Base-by-base conservation (phyloP, 2,797 vertebrate genomes). In the Chelidonichthys spinosus region DNA sequence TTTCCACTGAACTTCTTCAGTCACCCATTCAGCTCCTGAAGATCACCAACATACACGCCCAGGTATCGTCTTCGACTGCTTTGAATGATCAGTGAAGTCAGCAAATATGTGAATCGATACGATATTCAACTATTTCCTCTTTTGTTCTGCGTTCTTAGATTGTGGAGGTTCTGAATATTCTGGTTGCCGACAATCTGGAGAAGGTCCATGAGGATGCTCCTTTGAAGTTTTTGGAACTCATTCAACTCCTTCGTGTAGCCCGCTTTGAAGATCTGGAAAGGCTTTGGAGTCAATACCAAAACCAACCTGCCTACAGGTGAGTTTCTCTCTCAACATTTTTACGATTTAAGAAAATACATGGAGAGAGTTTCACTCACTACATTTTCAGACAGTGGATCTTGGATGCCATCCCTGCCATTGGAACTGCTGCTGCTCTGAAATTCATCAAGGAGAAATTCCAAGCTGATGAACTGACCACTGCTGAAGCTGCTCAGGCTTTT, bases 391-490 rank as follows among this genome's bases (percentile, higher is more conserved):
- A 88, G 6, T 95, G 93, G 92, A 67, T 97, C 78, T 63, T 96
- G 91, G 94, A 97, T 61, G 71, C 94, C 13, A 63, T 96, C 33
- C 88, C 95, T 55, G 87, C 91, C 10, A 92, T 93, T 74, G 94
- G 87, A 83, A 95, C 83, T 74, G 71, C 87, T 75, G 77, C n/a
- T 15, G 88, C 94, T 1, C 68, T 97, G 53, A 92, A 58, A 70
- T 95, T 97, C 79, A 86, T 97, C 85, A 95, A 93, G 72, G 90
- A 94, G 7, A 96, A 91, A 80, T 93, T 94, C 37, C 40, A 92
- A 18, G 78, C 69, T 47, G 81, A 90, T 76, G 93, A 96, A 5
- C 56, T 97, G 15, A 89, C 65, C 15, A 49, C 2, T 59, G 67
- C 82, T 79, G 96, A 97, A 88, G 73, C 79, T 0, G 82, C 86